Evolutionary conservation across 1,140 invertebrate species (phyloP).

Genomic region (Ericerus pela): DNA sequence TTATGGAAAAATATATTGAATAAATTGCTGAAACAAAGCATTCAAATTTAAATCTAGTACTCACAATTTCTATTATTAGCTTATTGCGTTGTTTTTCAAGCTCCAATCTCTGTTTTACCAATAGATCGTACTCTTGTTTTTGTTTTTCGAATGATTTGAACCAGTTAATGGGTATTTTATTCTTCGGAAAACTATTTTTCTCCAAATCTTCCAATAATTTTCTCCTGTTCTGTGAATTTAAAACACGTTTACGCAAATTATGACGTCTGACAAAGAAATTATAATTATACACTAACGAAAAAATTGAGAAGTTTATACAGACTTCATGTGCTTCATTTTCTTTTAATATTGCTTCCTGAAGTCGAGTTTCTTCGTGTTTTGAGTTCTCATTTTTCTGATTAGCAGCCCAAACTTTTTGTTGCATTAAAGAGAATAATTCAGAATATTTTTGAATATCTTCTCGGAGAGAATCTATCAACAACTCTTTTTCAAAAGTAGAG

Average conservation of each 20-base stretch:
- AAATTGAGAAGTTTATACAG: background rate
- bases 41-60: background rate
- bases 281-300: background rate
- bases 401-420: background rate
- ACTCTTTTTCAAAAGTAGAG: constrained; percentile 3
- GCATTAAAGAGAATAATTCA: background rate
- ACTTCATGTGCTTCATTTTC: background rate
- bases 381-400: background rate
- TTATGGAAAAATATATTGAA: background rate
- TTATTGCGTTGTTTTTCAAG: background rate
- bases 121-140: background rate
- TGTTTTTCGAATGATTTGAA: background rate
- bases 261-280: no score
- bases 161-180: background rate
- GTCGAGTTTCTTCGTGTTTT: background rate
- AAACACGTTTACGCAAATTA: background rate
- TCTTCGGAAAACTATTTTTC: background rate
- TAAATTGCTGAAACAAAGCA: background rate
- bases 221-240: background rate
- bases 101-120: background rate
- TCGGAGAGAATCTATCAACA: background rate
- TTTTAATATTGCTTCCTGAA: background rate
- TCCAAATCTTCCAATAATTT: background rate
- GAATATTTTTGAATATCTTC: background rate
- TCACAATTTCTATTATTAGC: background rate